Evolutionary conservation across 2,888 invertebrate species (phyloP).

Genomic region (Vanessa cardui): DNA sequence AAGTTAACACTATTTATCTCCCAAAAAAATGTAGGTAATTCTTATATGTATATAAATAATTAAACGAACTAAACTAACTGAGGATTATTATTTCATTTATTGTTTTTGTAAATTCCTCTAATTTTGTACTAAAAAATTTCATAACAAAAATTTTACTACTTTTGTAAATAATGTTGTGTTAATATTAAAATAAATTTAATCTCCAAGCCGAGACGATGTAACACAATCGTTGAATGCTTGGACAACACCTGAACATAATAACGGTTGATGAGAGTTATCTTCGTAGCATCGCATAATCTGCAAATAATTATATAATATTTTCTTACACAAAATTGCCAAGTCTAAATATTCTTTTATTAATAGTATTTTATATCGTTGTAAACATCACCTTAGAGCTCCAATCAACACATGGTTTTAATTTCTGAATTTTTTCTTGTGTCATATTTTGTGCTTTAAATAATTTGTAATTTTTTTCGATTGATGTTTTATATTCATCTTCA

Average conservation of each 20-base stretch:
- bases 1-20: too few relatives aligned
- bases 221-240: slow-evolving; percentile 71
- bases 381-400: slow-evolving; percentile 61
- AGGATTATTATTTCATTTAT: too few relatives aligned
- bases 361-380: neutral
- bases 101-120: too few relatives aligned
- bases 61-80: too few relatives aligned
- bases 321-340: neutral
- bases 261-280: slow-evolving; percentile 69
- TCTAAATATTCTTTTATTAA: neutral
- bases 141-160: too few relatives aligned
- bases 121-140: too few relatives aligned
- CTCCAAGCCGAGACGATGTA: slow-evolving; percentile 58
- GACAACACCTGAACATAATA: slow-evolving; percentile 67
- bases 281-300: slow-evolving; percentile 75
- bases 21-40: too few relatives aligned
- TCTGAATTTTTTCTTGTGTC: slow-evolving; percentile 59
- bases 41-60: too few relatives aligned
- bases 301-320: slow-evolving; percentile 38
- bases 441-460: slow-evolving; percentile 54
- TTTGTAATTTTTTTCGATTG: slow-evolving; percentile 59
- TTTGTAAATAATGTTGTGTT: too few relatives aligned
- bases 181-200: slow-evolving; percentile 43
- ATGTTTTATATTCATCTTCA: slow-evolving; percentile 69
- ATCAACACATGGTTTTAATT: slow-evolving; percentile 69